Base-by-base conservation (phyloP, 2,888 invertebrate species). In the Hirtodrosophila cameraria region DNA sequence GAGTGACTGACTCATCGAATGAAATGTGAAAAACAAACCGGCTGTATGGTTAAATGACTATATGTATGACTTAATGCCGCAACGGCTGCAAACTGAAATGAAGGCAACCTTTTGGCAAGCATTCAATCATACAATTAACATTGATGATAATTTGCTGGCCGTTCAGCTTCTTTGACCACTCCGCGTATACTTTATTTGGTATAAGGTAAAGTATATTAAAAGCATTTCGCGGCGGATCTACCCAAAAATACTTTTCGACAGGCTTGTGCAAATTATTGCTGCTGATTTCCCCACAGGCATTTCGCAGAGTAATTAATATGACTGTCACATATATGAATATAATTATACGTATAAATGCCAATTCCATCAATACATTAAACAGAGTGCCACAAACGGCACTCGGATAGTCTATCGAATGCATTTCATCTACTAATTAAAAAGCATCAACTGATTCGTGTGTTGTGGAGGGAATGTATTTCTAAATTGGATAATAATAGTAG, bases 41-140 rank as follows among this genome's bases (percentile, higher is more conserved):
- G 55, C 30, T 35, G 46, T 31, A 54, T 15, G 49, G 31, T 30
- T 23, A 6, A 7, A 23, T 23, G 3, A 1, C 0, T 23, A 3
- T 6, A 23, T 23, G 8, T 23, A 5, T 23, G 35, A 50, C 42
- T 62, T 50, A 35, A 45, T 62, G 50, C 39, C 35, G 15, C 20
- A 25, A 8, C 36, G 13, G 20, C 38, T 36, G 54, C 41, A 15
- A 8, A 23, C 30, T 18, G 25, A 46, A 46, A 35, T 49, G 39
- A 35, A 42, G 33, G 33, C 66, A 62, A 55, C 46, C 63, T 54
- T 63, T 53, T 63, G 58, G 50, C 27, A 36, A 45, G 57, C 60
- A 74, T 80, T 82, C 77, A 86, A 80, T 82, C 86, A 86, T 83
- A 81, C 69, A 82, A 82, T 82, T 83, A 81, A 80, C 80, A 74